Evolutionary conservation across 2,113 vertebrate species (phyloP), one percentile per base, ranked within the genome.

Genomic region (Phaethornis superciliosus): DNA sequence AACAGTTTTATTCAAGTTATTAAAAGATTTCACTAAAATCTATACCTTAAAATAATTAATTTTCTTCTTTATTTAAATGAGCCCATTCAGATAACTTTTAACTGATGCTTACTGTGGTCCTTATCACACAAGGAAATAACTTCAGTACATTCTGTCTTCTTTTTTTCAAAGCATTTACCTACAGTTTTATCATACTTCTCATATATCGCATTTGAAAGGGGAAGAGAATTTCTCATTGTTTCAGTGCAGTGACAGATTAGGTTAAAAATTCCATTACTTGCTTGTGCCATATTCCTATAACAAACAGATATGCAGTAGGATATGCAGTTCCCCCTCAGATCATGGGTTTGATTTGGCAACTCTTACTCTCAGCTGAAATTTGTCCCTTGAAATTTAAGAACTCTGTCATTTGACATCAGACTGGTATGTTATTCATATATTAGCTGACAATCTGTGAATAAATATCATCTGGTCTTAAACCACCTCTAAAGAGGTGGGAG

Each of bases 241-340:
- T 88, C n/a, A 27, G 4, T 0, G 0, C 16, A 89, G 33, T 35
- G 27, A 78, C 2, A 54, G 5, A 63, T 46, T 65, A 59, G 8
- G 44, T 69, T 94, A 94, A 84, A 96, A 93, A 96, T 94, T 55
- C 19, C 30, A 19, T 81, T 78, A 84, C 59, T 82, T 96, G 13
- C 19, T 85, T 89, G 17, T 32, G 10, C 18, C 15, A 16, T 79
- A 26, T 81, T 86, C 21, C n/a, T 94, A 68, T 23, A 82, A 10
- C 33, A 65, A 79, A 14, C 20, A 94, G 69, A 32, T 67, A 76
- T 76, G 9, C 62, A n/a, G 7, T 59, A 26, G 54, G n/a, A n/a
- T n/a, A n/a, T n/a, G n/a, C n/a, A n/a, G n/a, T n/a, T n/a, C n/a
- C n/a, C n/a, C n/a, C n/a, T n/a, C n/a, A n/a, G n/a, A n/a, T 67